Evolutionary conservation across 2,888 invertebrate genomes (phyloP).

Genomic region (Anoplius nigerrimus): DNA sequence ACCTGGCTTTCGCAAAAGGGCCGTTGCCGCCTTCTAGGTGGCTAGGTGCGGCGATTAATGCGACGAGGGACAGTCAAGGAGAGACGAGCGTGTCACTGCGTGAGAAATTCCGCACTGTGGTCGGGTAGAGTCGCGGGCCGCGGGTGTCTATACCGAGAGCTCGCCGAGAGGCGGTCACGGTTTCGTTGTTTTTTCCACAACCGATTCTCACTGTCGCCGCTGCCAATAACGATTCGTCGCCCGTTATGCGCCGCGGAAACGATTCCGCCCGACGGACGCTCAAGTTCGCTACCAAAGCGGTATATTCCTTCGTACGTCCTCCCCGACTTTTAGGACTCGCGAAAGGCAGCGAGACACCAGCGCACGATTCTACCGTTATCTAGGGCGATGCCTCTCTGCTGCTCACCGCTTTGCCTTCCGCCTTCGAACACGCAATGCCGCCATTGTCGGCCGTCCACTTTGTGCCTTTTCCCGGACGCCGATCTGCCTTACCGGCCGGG

Average conservation of each 20-base stretch:
- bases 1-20: too few species aligned
- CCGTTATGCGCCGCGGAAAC: not conserved
- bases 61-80: slow-evolving; percentile 3
- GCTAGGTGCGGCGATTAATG: slow-evolving; percentile 5
- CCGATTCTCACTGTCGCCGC: slow-evolving; percentile 16
- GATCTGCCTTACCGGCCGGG: slow-evolving; percentile 6
- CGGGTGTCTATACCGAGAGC: not conserved
- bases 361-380: slow-evolving; percentile 72
- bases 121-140: not conserved
- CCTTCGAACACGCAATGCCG: slow-evolving; percentile 26
- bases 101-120: slow-evolving; percentile 37
- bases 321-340: slow-evolving; percentile 43
- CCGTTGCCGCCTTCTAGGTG: too few species aligned
- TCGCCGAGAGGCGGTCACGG: slow-evolving; percentile 3
- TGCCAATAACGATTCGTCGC: slow-evolving; percentile 5
- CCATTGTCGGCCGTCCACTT: too few species aligned
- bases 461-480: too few species aligned
- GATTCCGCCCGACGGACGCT: slow-evolving; percentile 20
- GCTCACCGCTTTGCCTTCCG: slow-evolving; percentile 59
- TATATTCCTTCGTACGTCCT: slow-evolving; percentile 25
- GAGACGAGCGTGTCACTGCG: slow-evolving; percentile 40
- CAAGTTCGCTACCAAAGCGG: slow-evolving; percentile 7
- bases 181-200: slow-evolving; percentile 13
- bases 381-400: slow-evolving; percentile 71
- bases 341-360: slow-evolving; percentile 59